Percentiles rank a stretch among this genome's conserved stretches.
These are phyloP conservation scores for Drosophila santomea DNA, from an alignment of 1,140 invertebrate genomes.

Conservation along the genomic window DNA sequence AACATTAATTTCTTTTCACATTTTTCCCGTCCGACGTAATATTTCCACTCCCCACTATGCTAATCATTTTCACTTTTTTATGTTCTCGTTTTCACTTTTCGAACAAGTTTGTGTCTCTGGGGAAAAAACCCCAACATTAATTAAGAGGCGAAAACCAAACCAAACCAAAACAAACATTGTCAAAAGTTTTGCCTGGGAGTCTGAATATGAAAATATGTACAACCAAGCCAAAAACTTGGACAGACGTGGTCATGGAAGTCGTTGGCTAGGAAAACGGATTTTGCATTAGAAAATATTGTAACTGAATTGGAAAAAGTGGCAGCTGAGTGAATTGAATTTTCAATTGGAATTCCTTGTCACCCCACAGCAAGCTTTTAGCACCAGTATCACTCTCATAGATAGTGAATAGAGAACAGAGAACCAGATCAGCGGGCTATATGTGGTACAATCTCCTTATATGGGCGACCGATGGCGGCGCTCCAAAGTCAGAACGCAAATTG, in stretches of 20 bases:
- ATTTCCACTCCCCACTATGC: constrained; percentile 46
- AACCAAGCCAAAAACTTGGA: not conserved
- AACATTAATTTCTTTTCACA: constrained; percentile 76
- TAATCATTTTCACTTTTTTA: constrained; percentile 75
- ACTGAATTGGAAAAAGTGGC: no score
- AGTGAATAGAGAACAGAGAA: no score
- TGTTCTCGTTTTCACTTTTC: constrained; percentile 77
- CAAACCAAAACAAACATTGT: not conserved
- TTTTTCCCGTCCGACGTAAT: constrained; percentile 25
- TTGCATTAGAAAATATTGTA: no score
- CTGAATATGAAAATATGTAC: not conserved
- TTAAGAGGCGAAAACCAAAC: constrained; percentile 31
- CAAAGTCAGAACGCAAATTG: constrained; percentile 75
- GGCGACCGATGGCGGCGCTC: constrained; percentile 3
- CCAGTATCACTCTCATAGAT: no score
- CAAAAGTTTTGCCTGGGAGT: constrained; percentile 7
- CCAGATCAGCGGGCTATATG: no score
- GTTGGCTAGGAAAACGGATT: no score
- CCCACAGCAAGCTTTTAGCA: no score
- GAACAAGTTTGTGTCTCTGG: constrained; percentile 25
- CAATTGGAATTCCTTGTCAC: no score
- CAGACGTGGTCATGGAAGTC: no score
- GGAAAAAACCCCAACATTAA: constrained; percentile 29
- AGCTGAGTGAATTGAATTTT: no score
- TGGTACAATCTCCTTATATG: no score